Base-by-base conservation (phyloP, 1,140 invertebrate genomes). In the Zaprionus kolodkinae region DNA sequence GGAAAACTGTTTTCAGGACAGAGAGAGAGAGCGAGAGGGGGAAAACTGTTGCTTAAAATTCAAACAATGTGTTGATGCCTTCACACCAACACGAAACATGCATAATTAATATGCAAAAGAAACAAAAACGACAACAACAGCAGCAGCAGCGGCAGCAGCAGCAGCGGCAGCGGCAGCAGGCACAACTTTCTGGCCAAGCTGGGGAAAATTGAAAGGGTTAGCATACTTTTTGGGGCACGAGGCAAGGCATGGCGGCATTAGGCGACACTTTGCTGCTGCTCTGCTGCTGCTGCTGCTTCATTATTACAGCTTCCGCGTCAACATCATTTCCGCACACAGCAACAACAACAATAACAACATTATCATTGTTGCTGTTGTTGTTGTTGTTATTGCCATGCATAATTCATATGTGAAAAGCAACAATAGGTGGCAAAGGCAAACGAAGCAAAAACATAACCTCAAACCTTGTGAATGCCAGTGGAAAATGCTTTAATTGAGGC, bases 41-140 rank as follows among this genome's bases (percentile, higher is more conserved):
- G 27, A 30, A 48, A 57, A 45, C 40, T 45, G 71, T 78, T 78
- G 82, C 76, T 86, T 86, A 79, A 89, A 81, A 85, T 85, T 90
- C 86, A 85, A 89, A 89, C 85, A 89, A 89, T 90, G 89, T 91
- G 89, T 91, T 91, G 85, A 91, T 86, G 89, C 76, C 78, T 91
- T 91, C 89, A 91, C 89, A 91, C 89, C 88, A 78, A 86, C 75
- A 88, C 21, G 21, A 89, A 88, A 91, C 84, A 91, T 91, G 89
- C 89, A 91, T 91, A 91, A 91, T 91, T 91, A 91, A 91, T 91
- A 91, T 91, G 89, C 88, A 89, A 89, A 85, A 90, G 78, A 72
- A 78, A 70, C 65, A 86, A 79, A 71, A 88, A 61, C 76, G 68
- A 63, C 52, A 75, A 55, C 62, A 67, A 48, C 25, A 60, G 33